Evolutionary conservation across 2,113 vertebrate genomes (phyloP).

Genomic region (Agapornis roseicollis): DNA sequence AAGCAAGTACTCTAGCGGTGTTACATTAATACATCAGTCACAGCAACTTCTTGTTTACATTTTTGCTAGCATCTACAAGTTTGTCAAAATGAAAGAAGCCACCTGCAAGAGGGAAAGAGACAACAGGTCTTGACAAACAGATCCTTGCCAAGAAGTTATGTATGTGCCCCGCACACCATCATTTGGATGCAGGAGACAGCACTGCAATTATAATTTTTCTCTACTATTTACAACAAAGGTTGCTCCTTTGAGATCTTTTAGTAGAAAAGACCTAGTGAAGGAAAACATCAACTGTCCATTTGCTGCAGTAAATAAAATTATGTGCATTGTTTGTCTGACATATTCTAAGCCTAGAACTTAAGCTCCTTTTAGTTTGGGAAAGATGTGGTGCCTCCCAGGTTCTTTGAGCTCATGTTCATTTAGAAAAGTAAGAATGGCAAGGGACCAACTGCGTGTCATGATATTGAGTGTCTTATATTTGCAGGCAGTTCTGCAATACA

Average conservation of each 20-base stretch:
- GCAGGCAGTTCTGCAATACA: not conserved
- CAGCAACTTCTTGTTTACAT: not conserved
- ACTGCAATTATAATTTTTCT: constrained; percentile 28
- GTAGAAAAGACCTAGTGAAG: not conserved
- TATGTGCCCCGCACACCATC: not conserved
- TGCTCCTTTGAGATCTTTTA: constrained; percentile 27
- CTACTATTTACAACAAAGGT: not conserved
- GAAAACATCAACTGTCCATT: not conserved
- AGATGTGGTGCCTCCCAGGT: not conserved
- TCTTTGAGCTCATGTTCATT: not conserved
- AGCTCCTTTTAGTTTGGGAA: not conserved
- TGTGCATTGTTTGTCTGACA: not conserved
- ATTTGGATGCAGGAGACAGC: constrained; percentile 1
- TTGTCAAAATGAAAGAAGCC: too few relatives aligned
- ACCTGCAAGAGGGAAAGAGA: too few relatives aligned
- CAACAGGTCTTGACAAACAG: too few relatives aligned
- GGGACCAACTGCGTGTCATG: not conserved
- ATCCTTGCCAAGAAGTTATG: constrained; percentile 22
- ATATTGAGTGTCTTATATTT: not conserved
- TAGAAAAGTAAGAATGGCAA: not conserved
- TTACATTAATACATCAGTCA: not conserved
- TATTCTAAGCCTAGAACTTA: not conserved
- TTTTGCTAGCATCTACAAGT: constrained; percentile 14
- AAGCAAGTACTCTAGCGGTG: not conserved
- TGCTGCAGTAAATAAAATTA: constrained; percentile 8